Evolutionary conservation across 2,888 invertebrate species (phyloP), one percentile per base, ranked within the genome.

Genomic region (Lumbricus terrestris): DNA sequence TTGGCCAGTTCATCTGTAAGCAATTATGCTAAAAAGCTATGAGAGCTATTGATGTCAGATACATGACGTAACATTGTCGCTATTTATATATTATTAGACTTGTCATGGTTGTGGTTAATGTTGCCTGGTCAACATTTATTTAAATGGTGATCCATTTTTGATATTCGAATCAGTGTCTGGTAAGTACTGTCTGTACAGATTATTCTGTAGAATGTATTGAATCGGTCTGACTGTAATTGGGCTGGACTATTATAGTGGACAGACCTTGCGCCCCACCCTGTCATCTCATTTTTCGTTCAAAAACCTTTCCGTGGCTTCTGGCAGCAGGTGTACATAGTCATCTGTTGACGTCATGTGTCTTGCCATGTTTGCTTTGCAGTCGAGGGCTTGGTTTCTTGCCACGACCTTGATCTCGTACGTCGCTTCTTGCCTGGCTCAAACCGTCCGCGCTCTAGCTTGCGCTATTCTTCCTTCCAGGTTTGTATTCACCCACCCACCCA

Each of bases 391-490:
- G 95, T 99, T 90, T 97, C 98, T 94, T 97, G 98, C 69, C 98
- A 98, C 94, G 99, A 99, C 95, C 95, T 99, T 91, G 99, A 99
- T 95, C 98, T 98, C 0, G 97, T 99, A 92, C 96, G 98, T 89
- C 96, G 99, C 54, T 98, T 99, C 95, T 96, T 99, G 93, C 99
- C 99, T 0, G 98, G 98, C 0, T 98, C 98, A 95, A 98, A 98
- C 95, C 96, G 99, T 88, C 99, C 99, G 0, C 96, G 98, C 82
- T 97, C 97, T 93, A 98, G 97, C 89, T 98, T 98, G 88, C 96
- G 99, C 92, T 99, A 99, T 95, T 99, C 99, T 0, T 98, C 98
- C 38, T 99, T 99, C 95, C 99, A 99, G 97, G 69, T 69, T 69
- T 69, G 69, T 69, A 69, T 69, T n/a, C 29, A 69, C 16, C n/a